Evolutionary conservation across 1,140 invertebrate species (phyloP).

Genomic region (Zaprionus inermis): DNA sequence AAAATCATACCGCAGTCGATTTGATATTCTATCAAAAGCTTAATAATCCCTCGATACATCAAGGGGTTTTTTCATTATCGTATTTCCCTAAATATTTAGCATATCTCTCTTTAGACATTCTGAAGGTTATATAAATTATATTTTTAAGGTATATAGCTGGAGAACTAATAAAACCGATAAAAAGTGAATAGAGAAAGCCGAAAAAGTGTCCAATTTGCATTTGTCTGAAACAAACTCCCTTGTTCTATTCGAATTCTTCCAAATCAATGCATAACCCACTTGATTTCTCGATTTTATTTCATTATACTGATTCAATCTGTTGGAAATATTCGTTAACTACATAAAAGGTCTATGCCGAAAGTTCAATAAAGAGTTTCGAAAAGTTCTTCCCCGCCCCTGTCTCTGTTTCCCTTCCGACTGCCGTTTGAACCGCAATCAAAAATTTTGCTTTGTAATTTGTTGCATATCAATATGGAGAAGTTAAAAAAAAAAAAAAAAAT

Average conservation of each 20-base stretch:
- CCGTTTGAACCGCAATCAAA: not conserved
- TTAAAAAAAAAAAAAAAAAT: not conserved
- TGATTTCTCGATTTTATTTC: not conserved
- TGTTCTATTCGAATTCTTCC: not conserved
- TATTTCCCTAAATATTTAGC: no score
- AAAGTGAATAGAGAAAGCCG: no score
- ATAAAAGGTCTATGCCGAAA: not conserved
- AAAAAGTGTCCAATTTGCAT: not conserved
- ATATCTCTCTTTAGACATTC: no score
- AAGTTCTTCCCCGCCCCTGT: not conserved
- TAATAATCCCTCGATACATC: no score
- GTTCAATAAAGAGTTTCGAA: constrained; percentile 2
- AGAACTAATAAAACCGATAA: no score
- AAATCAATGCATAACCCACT: constrained; percentile 1
- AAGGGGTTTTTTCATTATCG: no score
- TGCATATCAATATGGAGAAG: constrained; percentile 6
- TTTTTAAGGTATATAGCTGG: no score
- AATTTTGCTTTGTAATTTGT: constrained; percentile 9
- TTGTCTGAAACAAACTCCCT: not conserved
- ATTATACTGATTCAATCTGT: constrained; percentile 7
- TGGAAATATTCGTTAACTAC: constrained; percentile 2
- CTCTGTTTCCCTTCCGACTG: not conserved
- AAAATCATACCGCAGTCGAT: no score
- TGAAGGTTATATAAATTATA: no score
- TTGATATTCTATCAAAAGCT: no score